phyloP scores from a whole-genome alignment of 2,888 invertebrate genomes.

The Sericinus montela region DNA sequence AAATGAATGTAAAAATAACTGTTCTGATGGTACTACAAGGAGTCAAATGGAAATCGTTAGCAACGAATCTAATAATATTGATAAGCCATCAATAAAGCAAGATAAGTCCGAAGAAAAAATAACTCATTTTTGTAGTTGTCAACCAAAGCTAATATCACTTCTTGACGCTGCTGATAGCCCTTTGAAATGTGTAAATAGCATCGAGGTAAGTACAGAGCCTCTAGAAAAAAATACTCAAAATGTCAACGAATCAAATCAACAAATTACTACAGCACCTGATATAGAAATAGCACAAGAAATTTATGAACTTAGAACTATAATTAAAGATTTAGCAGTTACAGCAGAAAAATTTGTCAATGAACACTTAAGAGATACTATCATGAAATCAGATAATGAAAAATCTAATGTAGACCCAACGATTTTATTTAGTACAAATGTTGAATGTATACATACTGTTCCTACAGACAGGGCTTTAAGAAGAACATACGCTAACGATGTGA shows the following conservation, averaged over 20 bases:
- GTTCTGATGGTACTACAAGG: conserved; percentile 1
- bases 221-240: conserved; percentile 1
- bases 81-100: neutral
- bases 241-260: conserved; percentile 22
- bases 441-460: conserved; percentile 1
- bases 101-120: neutral
- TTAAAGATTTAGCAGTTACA: conserved; percentile 44
- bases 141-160: conserved; percentile 45
- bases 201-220: conserved; percentile 37
- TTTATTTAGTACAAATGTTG: conserved; percentile 6
- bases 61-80: neutral
- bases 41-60: neutral
- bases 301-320: conserved; percentile 43
- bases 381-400: conserved; percentile 21
- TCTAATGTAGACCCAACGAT: conserved; percentile 7
- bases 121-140: conserved; percentile 10
- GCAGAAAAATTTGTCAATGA: conserved; percentile 45
- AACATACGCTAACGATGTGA: conserved; percentile 13
- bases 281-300: conserved; percentile 47
- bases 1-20: conserved; percentile 11
- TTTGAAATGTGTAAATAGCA: neutral
- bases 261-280: conserved; percentile 29
- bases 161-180: conserved; percentile 40
- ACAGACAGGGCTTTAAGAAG: neutral
- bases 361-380: conserved; percentile 33